phyloP scores from a whole-genome alignment of 2,797 vertebrate genomes.

The Myotis planiceps region DNA sequence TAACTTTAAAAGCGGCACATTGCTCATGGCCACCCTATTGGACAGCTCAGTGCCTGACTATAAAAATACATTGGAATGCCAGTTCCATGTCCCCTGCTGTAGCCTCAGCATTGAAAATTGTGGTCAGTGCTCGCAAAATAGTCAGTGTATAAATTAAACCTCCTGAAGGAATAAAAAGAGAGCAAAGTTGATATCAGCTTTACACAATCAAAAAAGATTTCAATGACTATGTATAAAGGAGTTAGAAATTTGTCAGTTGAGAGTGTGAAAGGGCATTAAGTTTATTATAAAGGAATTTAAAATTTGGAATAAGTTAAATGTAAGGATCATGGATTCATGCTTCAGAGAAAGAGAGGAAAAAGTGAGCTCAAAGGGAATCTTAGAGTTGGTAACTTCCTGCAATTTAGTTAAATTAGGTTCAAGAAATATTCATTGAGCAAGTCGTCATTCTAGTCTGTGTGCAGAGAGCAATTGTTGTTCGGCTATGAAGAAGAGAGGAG shows the following conservation, averaged over 20 bases:
- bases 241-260: background rate
- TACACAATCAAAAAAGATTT: background rate
- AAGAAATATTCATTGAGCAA: slow-evolving; percentile 3
- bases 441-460: background rate
- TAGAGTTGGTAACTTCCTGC: background rate
- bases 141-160: background rate
- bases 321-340: background rate
- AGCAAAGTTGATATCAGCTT: background rate
- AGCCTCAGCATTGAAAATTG: background rate
- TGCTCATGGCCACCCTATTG: background rate
- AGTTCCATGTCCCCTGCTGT: background rate
- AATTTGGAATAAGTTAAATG: background rate
- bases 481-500: background rate
- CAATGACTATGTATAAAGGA: background rate
- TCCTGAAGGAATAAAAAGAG: background rate
- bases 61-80: background rate
- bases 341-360: background rate
- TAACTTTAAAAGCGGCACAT: background rate
- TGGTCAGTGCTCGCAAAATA: slow-evolving; percentile 28
- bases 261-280: background rate
- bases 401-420: background rate
- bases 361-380: background rate
- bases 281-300: slow-evolving; percentile 13
- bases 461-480: background rate
- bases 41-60: background rate